Conservation (phyloP, 2,888 invertebrate genomes). For the Caenorhabditis zanzibari region DNA sequence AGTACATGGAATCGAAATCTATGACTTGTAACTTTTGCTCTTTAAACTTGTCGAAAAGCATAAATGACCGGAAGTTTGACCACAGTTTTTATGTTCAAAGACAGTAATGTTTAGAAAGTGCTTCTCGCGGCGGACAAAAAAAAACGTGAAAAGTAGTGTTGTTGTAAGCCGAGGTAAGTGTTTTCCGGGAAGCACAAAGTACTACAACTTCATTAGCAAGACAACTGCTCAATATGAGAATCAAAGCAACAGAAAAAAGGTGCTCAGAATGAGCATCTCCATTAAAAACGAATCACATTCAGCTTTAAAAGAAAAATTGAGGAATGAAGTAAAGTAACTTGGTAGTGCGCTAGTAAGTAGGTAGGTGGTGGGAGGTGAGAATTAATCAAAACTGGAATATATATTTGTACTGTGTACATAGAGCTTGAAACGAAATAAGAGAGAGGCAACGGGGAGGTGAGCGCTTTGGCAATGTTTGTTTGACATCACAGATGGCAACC, state of each 20-base stretch:
- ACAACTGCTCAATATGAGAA: no score
- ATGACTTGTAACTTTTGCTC: constrained; percentile 13
- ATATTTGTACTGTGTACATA: constrained; percentile 67
- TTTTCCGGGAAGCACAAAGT: constrained; percentile 17
- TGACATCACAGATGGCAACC: constrained; percentile 53
- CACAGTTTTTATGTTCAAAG: constrained; percentile 23
- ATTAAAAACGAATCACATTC: constrained; percentile 2
- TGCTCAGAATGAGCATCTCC: not conserved
- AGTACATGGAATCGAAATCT: constrained; percentile 2
- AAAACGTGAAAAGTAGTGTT: constrained; percentile 55
- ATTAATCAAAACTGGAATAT: constrained; percentile 70
- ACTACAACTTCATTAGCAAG: constrained; percentile 18
- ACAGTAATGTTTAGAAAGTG: constrained; percentile 41
- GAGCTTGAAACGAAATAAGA: constrained; percentile 53
- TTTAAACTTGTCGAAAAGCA: not conserved
- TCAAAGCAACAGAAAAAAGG: constrained; percentile 2
- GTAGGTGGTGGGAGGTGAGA: constrained; percentile 61
- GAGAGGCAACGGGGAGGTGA: constrained; percentile 1
- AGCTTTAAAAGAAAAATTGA: constrained; percentile 48
- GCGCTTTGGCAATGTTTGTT: constrained; percentile 47
- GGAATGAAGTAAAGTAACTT: constrained; percentile 41
- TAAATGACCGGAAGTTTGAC: constrained; percentile 53
- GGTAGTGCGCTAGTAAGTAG: constrained; percentile 12
- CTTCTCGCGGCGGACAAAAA: constrained; percentile 23
- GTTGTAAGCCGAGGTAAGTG: not conserved